Percentiles rank a stretch among this genome's conserved stretches.
These are phyloP conservation scores for Euphysa ruthae DNA, from an alignment of 30 jellyfish, hydroid and myxozoan species.

Conservation along the genomic window DNA sequence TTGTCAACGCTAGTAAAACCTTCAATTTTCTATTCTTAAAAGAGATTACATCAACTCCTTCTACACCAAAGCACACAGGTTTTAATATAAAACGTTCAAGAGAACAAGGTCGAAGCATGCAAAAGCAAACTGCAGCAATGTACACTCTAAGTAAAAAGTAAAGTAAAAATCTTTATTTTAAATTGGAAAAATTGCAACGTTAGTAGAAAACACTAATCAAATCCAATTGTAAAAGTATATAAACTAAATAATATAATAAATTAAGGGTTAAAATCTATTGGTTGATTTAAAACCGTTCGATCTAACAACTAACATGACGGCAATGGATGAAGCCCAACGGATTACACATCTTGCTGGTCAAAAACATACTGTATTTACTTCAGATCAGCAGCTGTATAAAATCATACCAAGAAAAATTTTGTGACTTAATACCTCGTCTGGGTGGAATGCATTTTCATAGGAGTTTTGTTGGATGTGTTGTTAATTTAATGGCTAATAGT, in stretches of 20 bases:
- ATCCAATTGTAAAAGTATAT: no score
- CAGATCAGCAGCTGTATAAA: constrained; percentile 19
- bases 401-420: neutral
- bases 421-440: constrained; percentile 7
- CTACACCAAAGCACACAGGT: constrained; percentile 3
- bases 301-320: no score
- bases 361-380: no score
- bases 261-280: no score
- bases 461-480: constrained; percentile 29
- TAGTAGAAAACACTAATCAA: no score
- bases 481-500: constrained; percentile 11
- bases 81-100: neutral
- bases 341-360: no score
- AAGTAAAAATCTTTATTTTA: no score
- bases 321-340: constrained; percentile 3
- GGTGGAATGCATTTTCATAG: constrained; percentile 33
- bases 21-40: constrained; percentile 12
- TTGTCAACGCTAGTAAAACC: no score
- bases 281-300: neutral
- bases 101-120: constrained; percentile 8
- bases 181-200: no score
- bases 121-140: neutral
- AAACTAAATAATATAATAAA: no score
- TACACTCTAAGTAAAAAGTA: no score
- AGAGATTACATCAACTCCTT: neutral